These are phyloP conservation scores for Latheticus oryzae DNA, from an alignment of 2,888 invertebrate species.

Conservation along the genomic window DNA sequence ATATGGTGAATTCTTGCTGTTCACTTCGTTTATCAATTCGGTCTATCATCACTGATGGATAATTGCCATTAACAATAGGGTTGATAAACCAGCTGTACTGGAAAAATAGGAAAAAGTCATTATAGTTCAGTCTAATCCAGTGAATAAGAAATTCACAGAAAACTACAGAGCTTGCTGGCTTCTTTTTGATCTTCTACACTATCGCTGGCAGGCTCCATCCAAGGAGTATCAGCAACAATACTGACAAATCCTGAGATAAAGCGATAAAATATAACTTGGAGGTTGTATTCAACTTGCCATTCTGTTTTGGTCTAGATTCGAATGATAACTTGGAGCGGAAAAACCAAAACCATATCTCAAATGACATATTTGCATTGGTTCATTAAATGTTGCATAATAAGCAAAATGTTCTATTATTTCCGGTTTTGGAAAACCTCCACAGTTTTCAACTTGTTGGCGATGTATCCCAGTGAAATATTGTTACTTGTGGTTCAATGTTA, in stretches of 20 bases:
- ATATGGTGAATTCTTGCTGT: constrained; percentile 69
- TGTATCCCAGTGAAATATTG: constrained; percentile 60
- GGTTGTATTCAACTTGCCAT: no score
- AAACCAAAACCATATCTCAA: not conserved
- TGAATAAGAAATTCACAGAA: no score
- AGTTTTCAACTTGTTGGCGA: constrained; percentile 63
- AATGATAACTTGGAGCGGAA: constrained; percentile 1
- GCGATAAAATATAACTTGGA: no score
- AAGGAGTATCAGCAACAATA: constrained; percentile 70
- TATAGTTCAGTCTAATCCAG: no score
- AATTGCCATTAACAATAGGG: constrained; percentile 76
- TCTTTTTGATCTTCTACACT: constrained; percentile 70
- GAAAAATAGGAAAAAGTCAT: no score
- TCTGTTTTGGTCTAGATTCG: no score
- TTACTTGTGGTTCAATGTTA: constrained; percentile 68
- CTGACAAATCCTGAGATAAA: no score
- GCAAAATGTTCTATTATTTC: constrained; percentile 68
- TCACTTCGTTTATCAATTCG: constrained; percentile 69
- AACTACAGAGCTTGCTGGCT: constrained; percentile 69
- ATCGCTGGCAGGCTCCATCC: constrained; percentile 72
- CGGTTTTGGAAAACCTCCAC: constrained; percentile 72
- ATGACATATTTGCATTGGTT: constrained; percentile 58
- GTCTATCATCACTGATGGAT: constrained; percentile 73
- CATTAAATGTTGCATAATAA: constrained; percentile 71
- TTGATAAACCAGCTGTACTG: constrained; percentile 77